Base-by-base conservation (phyloP, 2,113 vertebrate genomes). In the Cavia aperea region DNA sequence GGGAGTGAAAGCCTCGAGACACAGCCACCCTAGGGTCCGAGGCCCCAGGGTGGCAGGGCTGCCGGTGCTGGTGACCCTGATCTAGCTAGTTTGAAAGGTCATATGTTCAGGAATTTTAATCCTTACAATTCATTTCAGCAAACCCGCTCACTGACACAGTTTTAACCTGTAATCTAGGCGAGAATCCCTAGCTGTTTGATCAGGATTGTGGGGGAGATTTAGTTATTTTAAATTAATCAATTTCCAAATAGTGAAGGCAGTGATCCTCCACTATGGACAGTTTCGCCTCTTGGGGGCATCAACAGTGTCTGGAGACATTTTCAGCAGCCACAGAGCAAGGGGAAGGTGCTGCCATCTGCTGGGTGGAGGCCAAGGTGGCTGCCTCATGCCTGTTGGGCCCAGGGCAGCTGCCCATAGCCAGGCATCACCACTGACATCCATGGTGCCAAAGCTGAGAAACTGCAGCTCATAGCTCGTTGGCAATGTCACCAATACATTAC, bases 91-190 rank as follows among this genome's bases (percentile, higher is more conserved):
- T 58, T 79, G 66, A 51, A 72, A 92, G 65, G 46, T 65, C 23
- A 39, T 58, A 46, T 81, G 86, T 63, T 92, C 68, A 78, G 77
- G 15, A 91, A 85, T 88, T 84, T 68, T 91, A 87, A 63, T 73
- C 29, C 23, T 92, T n/a, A 68, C 29, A 56, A 72, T 68, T 72
- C 14, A 79, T 18, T 43, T 49, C 19, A 81, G 51, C n/a, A 91
- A 19, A n/a, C 81, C 85, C 86, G 36, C 36, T 93, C 60, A 49
- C 24, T 33, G 18, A 65, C 33, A 60, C 4, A 10, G 19, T 88
- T 84, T 93, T 73, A 51, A 72, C 4, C 10, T 81, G 16, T 82
- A 86, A 51, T 89, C 24, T 36, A 14, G 66, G 39, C 36, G 49
- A 39, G 63, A 14, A 31, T 43, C 18, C 65, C 83, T 43, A 21